Percentiles rank a stretch among this genome's conserved stretches.
These are phyloP conservation scores for Pammene fasciana DNA, from an alignment of 2,888 invertebrate genomes.

Conservation along the genomic window DNA sequence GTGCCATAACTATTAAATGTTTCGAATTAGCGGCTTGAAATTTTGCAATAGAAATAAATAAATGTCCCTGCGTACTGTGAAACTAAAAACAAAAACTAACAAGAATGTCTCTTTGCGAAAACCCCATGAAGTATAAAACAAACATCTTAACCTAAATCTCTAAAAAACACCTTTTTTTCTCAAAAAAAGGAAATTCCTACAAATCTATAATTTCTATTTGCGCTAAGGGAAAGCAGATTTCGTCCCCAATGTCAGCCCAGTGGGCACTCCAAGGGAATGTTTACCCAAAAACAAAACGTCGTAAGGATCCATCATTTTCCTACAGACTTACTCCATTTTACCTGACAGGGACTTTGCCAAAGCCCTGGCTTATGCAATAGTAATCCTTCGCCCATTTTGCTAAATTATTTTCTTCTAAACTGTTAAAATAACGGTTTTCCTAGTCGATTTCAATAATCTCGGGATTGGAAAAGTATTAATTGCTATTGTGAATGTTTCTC, in stretches of 20 bases:
- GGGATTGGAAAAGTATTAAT: constrained; percentile 21
- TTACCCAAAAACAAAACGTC: constrained; percentile 48
- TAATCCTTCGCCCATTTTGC: constrained; percentile 57
- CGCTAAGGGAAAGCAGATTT: constrained; percentile 49
- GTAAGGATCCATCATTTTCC: neutral
- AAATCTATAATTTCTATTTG: constrained; percentile 41
- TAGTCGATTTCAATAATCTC: constrained; percentile 32
- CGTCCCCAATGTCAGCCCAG: constrained; percentile 43
- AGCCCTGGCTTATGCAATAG: constrained; percentile 54
- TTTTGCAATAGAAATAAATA: no score
- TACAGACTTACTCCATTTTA: neutral
- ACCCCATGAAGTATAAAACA: no score
- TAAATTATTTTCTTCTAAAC: constrained; percentile 52
- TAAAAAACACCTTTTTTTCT: constrained; percentile 15
- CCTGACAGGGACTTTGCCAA: neutral
- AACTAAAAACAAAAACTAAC: no score
- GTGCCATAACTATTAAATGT: no score
- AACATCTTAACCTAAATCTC: neutral
- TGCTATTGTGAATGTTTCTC: constrained; percentile 11
- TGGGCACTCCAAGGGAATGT: constrained; percentile 51
- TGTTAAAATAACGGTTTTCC: constrained; percentile 36
- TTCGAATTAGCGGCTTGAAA: no score
- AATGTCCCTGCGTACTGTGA: no score
- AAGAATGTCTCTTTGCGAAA: no score
- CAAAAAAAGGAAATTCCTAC: constrained; percentile 29